Conservation (phyloP, 2,888 invertebrate species). For the Sinopyrophorus schimmeli region DNA sequence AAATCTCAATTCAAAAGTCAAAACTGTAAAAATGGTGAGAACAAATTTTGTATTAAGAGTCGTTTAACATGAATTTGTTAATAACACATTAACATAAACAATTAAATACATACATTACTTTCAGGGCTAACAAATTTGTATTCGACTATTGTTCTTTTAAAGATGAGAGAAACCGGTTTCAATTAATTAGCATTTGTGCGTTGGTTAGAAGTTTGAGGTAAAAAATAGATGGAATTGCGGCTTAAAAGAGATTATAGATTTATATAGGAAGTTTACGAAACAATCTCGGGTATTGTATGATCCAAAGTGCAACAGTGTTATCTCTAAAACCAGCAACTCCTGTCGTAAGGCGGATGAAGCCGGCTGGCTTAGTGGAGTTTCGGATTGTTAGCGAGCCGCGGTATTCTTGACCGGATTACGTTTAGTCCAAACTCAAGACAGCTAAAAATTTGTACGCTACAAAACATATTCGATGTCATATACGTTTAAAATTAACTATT, state of each 20-base stretch:
- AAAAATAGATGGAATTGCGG: slow-evolving; percentile 12
- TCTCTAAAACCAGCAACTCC: slow-evolving; percentile 37
- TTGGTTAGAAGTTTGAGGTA: no score
- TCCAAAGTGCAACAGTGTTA: slow-evolving; percentile 37
- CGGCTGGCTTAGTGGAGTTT: slow-evolving; percentile 36
- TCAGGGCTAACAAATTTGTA: no score
- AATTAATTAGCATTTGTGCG: no score
- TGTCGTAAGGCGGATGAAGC: slow-evolving; percentile 39
- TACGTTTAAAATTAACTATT: not conserved
- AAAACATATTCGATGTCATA: not conserved
- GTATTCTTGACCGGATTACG: slow-evolving; percentile 31
- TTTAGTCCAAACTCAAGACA: slow-evolving; percentile 15
- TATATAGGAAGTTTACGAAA: slow-evolving; percentile 34
- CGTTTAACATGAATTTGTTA: no score
- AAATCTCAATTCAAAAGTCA: no score
- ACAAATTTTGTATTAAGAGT: no score
- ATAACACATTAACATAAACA: no score
- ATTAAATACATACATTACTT: no score
- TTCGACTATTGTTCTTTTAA: no score
- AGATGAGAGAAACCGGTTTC: no score
- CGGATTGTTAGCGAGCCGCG: slow-evolving; percentile 36
- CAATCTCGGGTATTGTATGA: slow-evolving; percentile 36
- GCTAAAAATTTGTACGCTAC: slow-evolving; percentile 14
- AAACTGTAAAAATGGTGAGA: no score
- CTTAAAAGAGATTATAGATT: slow-evolving; percentile 28